These are phyloP conservation scores for Phataginus tetradactyla DNA, from an alignment of 2,797 vertebrate genomes.

Conservation along the genomic window DNA sequence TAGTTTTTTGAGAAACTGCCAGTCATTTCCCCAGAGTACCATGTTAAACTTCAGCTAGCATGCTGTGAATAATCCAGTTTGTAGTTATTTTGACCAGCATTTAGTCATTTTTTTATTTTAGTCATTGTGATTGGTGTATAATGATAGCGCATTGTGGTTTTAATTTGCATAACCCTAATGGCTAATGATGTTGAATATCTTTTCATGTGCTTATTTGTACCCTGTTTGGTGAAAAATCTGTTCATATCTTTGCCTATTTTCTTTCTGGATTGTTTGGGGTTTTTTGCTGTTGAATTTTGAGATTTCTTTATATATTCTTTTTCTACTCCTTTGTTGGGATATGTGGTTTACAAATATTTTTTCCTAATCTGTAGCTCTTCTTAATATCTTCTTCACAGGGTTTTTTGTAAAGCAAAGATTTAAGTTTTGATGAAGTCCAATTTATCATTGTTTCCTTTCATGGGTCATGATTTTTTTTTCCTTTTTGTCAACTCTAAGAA, in stretches of 20 bases:
- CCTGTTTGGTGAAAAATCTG: background rate
- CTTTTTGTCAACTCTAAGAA: background rate
- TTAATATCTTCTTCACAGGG: background rate
- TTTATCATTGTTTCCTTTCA: background rate
- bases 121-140: background rate
- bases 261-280: background rate
- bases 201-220: background rate
- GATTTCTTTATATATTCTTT: background rate
- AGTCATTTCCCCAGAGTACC: background rate
- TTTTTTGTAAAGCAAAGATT: background rate
- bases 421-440: background rate
- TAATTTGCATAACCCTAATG: background rate
- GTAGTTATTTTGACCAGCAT: background rate
- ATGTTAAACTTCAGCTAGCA: background rate
- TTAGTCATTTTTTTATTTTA: background rate
- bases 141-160: background rate
- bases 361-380: background rate
- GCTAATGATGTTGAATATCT: background rate
- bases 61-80: background rate
- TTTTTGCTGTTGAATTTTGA: background rate
- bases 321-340: background rate
- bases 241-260: slow-evolving; percentile 11
- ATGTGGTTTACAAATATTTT: background rate
- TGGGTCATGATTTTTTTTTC: background rate
- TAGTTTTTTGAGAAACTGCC: background rate